Evolutionary conservation across 2,888 invertebrate genomes (phyloP).

Genomic region (Urechis unicinctus): DNA sequence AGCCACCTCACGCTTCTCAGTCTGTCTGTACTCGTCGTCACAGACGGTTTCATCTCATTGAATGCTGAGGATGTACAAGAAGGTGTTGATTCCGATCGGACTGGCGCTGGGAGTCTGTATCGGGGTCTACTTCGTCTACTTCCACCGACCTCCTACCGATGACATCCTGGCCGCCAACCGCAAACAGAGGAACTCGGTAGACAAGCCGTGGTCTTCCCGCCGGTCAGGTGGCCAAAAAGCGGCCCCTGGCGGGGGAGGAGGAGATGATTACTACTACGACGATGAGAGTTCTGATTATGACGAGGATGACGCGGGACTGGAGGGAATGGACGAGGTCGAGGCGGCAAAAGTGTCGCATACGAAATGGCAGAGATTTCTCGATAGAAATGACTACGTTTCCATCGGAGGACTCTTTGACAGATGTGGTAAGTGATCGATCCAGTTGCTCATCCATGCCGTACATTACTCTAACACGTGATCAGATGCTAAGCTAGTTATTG

Average conservation of each 20-base stretch:
- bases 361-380: slow-evolving; percentile 3
- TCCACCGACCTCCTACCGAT: slow-evolving; percentile 5
- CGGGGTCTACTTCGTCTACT: slow-evolving; percentile 8
- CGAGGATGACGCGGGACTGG: background rate
- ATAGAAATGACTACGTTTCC: slow-evolving; percentile 5
- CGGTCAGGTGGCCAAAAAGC: background rate
- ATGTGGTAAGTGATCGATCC: slow-evolving; percentile 12
- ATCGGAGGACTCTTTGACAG: slow-evolving; percentile 12
- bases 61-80: slow-evolving; percentile 4
- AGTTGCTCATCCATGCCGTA: background rate
- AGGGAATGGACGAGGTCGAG: background rate
- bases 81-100: background rate
- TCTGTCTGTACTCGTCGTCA: no score
- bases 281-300: background rate
- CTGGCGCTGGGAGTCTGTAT: slow-evolving; percentile 1
- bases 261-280: background rate
- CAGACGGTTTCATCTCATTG: no score
- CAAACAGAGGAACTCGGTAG: background rate
- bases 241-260: background rate
- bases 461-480: background rate
- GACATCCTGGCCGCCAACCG: slow-evolving; percentile 6
- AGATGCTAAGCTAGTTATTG: no score
- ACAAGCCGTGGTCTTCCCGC: background rate
- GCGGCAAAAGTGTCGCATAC: background rate
- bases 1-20: no score